Evolutionary conservation across 2,888 invertebrate species (phyloP).

Genomic region (Euplexia lucipara): DNA sequence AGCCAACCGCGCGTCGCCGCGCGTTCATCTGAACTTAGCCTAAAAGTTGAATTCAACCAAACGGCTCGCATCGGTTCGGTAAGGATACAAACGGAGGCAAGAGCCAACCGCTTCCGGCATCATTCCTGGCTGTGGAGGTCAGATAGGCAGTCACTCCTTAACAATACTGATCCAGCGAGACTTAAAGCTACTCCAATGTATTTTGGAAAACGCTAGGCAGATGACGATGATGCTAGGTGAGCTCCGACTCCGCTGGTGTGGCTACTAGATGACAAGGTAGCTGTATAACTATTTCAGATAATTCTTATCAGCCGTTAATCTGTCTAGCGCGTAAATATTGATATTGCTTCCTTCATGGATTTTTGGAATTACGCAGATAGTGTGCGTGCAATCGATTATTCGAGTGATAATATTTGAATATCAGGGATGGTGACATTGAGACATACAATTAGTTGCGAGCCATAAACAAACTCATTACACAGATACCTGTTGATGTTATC

Average conservation of each 20-base stretch:
- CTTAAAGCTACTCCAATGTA: no score
- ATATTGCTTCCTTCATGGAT: constrained; percentile 7
- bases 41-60: no score
- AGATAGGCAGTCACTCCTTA: no score
- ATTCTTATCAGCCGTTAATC: neutral
- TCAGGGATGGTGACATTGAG: constrained; percentile 7
- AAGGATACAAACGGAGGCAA: no score
- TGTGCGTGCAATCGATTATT: constrained; percentile 3
- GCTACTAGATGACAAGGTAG: neutral
- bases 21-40: no score
- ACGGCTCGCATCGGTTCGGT: no score
- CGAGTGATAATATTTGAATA: constrained; percentile 4
- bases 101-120: no score
- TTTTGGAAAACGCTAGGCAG: no score
- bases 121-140: no score
- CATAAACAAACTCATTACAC: neutral
- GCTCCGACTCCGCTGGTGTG: constrained; percentile 1
- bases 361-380: constrained; percentile 11
- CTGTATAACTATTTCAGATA: neutral
- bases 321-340: constrained; percentile 13
- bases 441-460: neutral
- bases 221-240: neutral
- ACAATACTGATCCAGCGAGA: no score
- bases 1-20: no score
- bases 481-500: neutral